Conservation (phyloP, 2,888 invertebrate genomes). For the Gonocerus acuteangulatus region DNA sequence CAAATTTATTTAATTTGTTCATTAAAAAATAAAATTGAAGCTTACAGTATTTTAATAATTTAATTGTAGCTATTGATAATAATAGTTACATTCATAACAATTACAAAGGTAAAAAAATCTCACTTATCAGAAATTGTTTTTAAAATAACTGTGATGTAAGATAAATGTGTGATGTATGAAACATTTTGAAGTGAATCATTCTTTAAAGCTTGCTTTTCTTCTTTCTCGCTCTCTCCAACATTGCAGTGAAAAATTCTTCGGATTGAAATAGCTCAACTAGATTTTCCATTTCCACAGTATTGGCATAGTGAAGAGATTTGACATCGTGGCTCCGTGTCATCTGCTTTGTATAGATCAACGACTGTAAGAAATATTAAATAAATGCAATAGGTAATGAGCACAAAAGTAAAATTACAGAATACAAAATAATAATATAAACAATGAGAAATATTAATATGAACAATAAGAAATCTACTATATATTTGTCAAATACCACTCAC, state of each 20-base stretch:
- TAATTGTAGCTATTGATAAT: too few species aligned
- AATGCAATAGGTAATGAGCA: background rate
- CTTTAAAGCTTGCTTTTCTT: conserved; percentile 38
- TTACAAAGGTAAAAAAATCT: too few species aligned
- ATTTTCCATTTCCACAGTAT: conserved; percentile 59
- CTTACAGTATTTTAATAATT: too few species aligned
- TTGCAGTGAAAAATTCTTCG: conserved; percentile 57
- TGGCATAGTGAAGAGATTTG: conserved; percentile 56
- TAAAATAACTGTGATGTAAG: too few species aligned
- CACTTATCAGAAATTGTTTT: too few species aligned
- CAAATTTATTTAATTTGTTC: too few species aligned
- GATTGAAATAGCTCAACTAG: conserved; percentile 57
- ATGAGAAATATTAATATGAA: background rate
- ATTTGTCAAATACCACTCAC: too few species aligned
- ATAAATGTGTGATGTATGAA: too few species aligned
- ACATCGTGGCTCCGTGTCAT: conserved; percentile 56
- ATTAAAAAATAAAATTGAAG: too few species aligned
- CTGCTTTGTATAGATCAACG: conserved; percentile 61
- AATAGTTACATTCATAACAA: too few species aligned
- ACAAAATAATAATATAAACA: background rate
- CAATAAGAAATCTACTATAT: background rate
- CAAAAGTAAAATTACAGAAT: background rate
- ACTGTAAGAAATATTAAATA: conserved; percentile 43
- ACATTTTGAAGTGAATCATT: too few species aligned
- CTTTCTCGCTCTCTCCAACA: conserved; percentile 48